phyloP scores from a whole-genome alignment of 2,888 invertebrate species.

The Hedya salicella region DNA sequence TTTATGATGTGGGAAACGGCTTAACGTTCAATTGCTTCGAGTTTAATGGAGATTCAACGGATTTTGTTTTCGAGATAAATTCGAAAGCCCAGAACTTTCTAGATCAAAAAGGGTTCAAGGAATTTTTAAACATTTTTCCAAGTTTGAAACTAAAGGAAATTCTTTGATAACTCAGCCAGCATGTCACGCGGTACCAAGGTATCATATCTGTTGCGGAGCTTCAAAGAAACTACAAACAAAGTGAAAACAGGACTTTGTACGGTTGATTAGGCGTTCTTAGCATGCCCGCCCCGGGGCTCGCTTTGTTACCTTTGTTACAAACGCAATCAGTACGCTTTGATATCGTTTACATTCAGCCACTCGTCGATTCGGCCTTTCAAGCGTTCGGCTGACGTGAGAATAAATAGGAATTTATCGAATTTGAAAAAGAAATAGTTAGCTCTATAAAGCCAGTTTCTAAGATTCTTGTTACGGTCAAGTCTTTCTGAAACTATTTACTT shows the following conservation, averaged over 20 bases:
- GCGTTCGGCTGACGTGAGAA: conserved; percentile 13
- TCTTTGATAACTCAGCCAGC: conserved; percentile 43
- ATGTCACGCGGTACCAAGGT: conserved; percentile 65
- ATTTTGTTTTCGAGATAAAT: conserved; percentile 8
- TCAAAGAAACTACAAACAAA: conserved; percentile 81
- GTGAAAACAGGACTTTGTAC: conserved; percentile 74
- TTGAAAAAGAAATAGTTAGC: neutral
- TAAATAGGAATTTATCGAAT: conserved; percentile 16
- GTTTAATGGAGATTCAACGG: neutral
- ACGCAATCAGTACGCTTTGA: conserved; percentile 65
- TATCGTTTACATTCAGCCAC: conserved; percentile 56
- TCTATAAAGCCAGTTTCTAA: neutral
- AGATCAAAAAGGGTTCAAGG: conserved; percentile 3
- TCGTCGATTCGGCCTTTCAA: conserved; percentile 68
- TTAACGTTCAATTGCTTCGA: conserved; percentile 23
- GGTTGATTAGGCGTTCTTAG: conserved; percentile 82
- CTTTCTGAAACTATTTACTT: no score
- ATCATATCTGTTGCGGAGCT: conserved; percentile 71
- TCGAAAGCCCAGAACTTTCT: neutral
- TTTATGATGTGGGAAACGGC: conserved; percentile 32
- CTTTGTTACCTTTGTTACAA: conserved; percentile 75
- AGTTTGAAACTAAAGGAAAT: conserved; percentile 22
- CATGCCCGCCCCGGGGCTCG: conserved; percentile 70
- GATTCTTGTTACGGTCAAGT: neutral
- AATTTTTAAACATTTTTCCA: neutral